Evolutionary conservation across 2,113 vertebrate genomes (phyloP).

Genomic region (Isichthys henryi): DNA sequence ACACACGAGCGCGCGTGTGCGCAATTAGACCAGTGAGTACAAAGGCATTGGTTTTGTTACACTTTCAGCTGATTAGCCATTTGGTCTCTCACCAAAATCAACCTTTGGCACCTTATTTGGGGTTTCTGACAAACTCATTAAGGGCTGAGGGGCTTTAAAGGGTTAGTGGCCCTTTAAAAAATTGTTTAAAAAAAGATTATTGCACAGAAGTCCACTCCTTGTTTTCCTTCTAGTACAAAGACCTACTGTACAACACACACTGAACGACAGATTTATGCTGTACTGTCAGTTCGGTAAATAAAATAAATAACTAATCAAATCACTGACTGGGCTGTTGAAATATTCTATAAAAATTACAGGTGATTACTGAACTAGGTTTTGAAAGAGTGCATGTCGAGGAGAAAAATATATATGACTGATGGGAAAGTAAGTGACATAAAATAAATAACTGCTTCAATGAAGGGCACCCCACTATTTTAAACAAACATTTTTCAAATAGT

Average conservation of each 20-base stretch:
- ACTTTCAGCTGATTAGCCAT: background rate
- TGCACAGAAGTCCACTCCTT: slow-evolving; percentile 1
- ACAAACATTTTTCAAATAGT: slow-evolving; percentile 30
- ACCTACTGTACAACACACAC: slow-evolving; percentile 4
- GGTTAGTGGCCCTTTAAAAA: background rate
- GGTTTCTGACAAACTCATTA: slow-evolving; percentile 4
- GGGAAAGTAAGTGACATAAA: background rate
- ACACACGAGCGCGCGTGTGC: background rate
- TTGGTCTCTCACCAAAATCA: background rate
- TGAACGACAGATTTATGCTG: background rate
- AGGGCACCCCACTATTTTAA: slow-evolving; percentile 9
- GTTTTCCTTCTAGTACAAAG: slow-evolving; percentile 10
- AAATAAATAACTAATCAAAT: slow-evolving; percentile 24
- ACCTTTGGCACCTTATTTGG: slow-evolving; percentile 11
- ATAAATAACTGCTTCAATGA: background rate
- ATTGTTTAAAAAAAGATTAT: background rate
- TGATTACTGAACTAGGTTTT: background rate
- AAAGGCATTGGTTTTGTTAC: background rate
- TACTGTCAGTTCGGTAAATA: slow-evolving; percentile 2
- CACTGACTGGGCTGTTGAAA: background rate
- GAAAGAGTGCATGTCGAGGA: background rate
- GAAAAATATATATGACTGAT: background rate
- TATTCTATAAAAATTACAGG: background rate
- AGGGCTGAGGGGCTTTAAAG: background rate
- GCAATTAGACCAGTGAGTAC: background rate